These are phyloP conservation scores for Micrastur ruficollis DNA, from an alignment of 2,797 vertebrate species.

Conservation along the genomic window DNA sequence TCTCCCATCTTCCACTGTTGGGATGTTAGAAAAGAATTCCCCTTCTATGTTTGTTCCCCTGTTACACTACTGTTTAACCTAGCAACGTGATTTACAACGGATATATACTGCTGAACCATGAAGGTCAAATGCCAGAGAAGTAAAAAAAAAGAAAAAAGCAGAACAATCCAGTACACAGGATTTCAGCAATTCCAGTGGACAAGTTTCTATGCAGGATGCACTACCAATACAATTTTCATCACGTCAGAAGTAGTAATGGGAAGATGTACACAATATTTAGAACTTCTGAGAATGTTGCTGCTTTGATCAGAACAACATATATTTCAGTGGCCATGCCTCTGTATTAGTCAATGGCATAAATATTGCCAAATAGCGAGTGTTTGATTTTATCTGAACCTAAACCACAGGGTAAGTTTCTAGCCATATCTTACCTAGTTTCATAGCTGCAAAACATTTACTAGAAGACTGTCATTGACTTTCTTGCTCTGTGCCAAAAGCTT, in stretches of 20 bases:
- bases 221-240: background rate
- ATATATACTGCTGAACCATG: background rate
- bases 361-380: rapidly evolving
- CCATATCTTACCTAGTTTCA: background rate
- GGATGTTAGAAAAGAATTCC: background rate
- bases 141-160: background rate
- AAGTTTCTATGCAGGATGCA: background rate
- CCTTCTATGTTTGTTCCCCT: background rate
- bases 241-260: background rate
- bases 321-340: background rate
- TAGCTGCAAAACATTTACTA: background rate
- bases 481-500: background rate
- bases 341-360: background rate
- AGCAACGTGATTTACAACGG: background rate
- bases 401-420: background rate
- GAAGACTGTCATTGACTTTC: background rate
- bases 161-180: background rate
- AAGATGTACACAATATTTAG: background rate
- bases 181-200: background rate
- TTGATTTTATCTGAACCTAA: background rate
- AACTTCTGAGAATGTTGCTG: background rate
- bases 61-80: background rate
- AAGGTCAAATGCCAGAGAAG: background rate
- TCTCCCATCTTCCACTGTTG: background rate
- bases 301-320: background rate